Percentiles rank a stretch among this genome's conserved stretches.
Evolutionary conservation across 2,113 vertebrate genomes (phyloP).

Genomic region (Uria aalge): DNA sequence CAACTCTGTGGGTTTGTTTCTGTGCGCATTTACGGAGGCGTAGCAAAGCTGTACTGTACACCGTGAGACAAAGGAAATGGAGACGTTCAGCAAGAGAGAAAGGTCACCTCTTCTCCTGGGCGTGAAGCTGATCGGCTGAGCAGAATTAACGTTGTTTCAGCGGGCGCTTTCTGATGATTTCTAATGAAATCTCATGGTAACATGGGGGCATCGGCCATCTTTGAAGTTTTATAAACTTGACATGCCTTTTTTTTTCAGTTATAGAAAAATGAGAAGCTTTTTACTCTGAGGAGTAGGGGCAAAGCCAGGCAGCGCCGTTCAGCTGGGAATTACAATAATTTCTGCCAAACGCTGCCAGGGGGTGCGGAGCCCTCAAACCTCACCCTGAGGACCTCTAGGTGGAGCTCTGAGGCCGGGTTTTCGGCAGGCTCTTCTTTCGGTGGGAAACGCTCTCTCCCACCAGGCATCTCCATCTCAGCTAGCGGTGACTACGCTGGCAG

Average conservation of each 20-base stretch:
- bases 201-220: accelerated
- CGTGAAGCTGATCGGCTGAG: background rate
- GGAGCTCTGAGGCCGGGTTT: slow-evolving; percentile 73
- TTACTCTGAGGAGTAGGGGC: background rate
- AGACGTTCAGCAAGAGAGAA: accelerated
- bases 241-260: background rate
- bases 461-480: background rate
- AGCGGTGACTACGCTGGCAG: accelerated
- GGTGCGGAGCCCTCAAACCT: background rate
- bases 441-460: background rate
- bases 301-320: background rate
- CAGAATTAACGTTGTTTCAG: background rate
- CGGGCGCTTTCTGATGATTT: background rate
- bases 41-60: background rate
- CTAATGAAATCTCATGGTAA: background rate
- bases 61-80: background rate
- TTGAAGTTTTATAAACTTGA: background rate
- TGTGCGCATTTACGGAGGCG: background rate
- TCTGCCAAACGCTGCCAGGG: background rate
- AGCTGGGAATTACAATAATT: background rate
- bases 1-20: background rate
- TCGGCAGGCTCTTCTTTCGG: background rate
- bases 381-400: slow-evolving; percentile 59
- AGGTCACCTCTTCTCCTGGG: background rate
- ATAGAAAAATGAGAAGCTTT: background rate